Conservation (phyloP, 2,797 vertebrate genomes). For the Sebastes jordani region DNA sequence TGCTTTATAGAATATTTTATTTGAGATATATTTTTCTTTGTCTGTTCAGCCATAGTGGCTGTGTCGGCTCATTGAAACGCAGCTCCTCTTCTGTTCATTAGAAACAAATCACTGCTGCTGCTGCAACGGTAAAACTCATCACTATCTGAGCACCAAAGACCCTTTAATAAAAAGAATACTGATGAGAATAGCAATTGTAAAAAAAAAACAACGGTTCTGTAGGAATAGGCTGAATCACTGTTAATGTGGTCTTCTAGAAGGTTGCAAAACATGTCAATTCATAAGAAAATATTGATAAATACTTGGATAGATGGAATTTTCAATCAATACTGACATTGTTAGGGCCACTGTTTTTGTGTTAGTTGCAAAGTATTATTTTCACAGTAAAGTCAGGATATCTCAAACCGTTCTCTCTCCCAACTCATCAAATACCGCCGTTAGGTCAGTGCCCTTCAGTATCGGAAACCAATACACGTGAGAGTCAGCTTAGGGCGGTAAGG, state of each 20-base stretch:
- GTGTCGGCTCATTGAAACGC: not conserved
- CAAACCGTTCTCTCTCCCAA: too few relatives aligned
- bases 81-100: conserved; percentile 13
- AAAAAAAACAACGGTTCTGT: not conserved
- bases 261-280: not conserved
- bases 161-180: conserved; percentile 22
- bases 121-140: conserved; percentile 23
- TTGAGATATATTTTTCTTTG: not conserved
- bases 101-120: conserved; percentile 17
- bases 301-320: not conserved
- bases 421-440: too few relatives aligned
- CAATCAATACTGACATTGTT: not conserved
- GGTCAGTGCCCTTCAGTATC: too few relatives aligned
- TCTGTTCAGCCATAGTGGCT: not conserved
- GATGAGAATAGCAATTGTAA: conserved; percentile 19
- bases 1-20: not conserved
- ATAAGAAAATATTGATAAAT: not conserved
- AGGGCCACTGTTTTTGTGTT: not conserved
- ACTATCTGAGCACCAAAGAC: conserved; percentile 2
- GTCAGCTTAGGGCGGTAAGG: too few relatives aligned
- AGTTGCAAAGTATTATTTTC: not conserved
- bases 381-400: too few relatives aligned
- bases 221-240: not conserved
- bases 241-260: not conserved
- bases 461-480: too few relatives aligned